phyloP scores from a whole-genome alignment of 2,113 vertebrate species.

The Pelecanus crispus region DNA sequence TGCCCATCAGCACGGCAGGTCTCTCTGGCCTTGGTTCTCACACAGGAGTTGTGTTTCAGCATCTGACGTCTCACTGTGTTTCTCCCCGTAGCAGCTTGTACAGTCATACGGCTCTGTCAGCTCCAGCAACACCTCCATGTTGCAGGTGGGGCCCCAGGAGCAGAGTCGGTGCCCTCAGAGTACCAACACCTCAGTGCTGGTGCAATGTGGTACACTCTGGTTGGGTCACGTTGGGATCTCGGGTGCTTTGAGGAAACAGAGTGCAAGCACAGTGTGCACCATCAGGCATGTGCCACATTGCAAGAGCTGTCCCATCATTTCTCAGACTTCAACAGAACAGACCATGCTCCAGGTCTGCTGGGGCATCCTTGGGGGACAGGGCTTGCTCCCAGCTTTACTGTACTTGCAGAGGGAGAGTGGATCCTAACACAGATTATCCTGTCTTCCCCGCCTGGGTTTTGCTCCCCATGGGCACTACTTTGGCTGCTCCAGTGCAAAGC shows the following conservation, averaged over 20 bases:
- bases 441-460: not conserved
- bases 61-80: not conserved
- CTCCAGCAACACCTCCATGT: not conserved
- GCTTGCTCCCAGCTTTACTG: not conserved
- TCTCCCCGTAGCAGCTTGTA: not conserved
- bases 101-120: not conserved
- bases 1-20: fast-evolving
- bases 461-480: not conserved
- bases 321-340: not conserved
- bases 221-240: not conserved
- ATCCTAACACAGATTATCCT: not conserved
- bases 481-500: not conserved
- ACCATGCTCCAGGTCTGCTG: not conserved
- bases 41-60: not conserved
- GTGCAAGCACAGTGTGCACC: not conserved
- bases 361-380: no score
- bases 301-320: not conserved
- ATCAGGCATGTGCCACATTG: not conserved
- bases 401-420: not conserved
- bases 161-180: fast-evolving
- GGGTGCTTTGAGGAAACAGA: not conserved
- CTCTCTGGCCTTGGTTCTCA: not conserved
- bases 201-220: fast-evolving
- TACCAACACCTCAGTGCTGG: not conserved
- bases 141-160: not conserved